phyloP scores from a whole-genome alignment of 1,140 invertebrate genomes.

The Steinernema feltiae region DNA sequence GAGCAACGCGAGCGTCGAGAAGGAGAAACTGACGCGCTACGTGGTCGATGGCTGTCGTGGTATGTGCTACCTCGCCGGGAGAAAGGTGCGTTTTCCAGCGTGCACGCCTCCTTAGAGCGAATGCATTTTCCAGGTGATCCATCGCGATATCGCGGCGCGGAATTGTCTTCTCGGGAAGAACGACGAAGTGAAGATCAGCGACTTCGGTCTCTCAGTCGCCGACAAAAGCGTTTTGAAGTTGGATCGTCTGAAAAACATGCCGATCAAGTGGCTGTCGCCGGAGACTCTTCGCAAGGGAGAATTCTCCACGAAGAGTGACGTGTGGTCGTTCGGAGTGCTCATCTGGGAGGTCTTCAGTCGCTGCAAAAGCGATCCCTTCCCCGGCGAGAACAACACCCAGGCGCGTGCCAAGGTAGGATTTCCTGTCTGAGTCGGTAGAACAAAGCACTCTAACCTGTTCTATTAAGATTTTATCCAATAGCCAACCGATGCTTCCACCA shows the following conservation, averaged over 20 bases:
- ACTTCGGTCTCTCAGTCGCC: constrained; percentile 33
- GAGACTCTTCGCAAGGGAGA: constrained; percentile 88
- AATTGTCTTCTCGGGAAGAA: constrained; percentile 27
- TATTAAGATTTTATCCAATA: constrained; percentile 17
- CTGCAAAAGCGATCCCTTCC: background rate
- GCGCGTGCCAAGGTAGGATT: background rate
- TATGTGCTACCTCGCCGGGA: constrained; percentile 21
- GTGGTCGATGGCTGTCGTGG: constrained; percentile 27
- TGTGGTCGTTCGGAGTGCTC: constrained; percentile 69
- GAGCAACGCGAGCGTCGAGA: background rate
- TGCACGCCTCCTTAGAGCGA: background rate
- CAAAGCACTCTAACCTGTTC: background rate
- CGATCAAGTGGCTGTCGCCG: constrained; percentile 81
- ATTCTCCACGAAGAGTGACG: constrained; percentile 82
- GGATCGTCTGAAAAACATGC: constrained; percentile 61
- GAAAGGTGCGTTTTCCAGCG: background rate
- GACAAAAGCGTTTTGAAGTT: constrained; percentile 24
- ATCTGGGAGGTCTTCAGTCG: constrained; percentile 31
- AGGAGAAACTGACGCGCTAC: constrained; percentile 20
- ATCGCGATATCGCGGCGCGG: constrained; percentile 29
- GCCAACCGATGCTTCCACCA: background rate
- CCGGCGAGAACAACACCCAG: background rate
- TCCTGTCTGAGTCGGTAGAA: background rate
- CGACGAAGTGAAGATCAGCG: constrained; percentile 32
- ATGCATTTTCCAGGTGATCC: constrained; percentile 18